A percentile compares a stretch with the other conserved stretches of the same genome.
phyloP scores from a whole-genome alignment of 2,113 vertebrate genomes.

The Telmatochromis sp. region DNA sequence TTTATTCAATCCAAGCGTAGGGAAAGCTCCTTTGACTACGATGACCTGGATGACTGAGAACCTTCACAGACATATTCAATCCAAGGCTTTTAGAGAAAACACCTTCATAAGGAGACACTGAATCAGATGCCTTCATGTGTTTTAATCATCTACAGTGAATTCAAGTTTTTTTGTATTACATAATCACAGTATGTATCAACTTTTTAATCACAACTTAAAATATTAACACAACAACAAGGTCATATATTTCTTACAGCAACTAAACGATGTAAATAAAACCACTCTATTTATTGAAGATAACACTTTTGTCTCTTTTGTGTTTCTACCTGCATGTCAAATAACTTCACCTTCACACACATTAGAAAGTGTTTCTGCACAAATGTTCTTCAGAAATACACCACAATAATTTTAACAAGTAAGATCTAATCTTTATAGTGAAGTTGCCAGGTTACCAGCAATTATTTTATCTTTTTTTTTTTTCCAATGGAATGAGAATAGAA shows the following conservation, averaged over 20 bases:
- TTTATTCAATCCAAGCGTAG: neutral
- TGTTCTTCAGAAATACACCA: neutral
- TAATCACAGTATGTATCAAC: neutral
- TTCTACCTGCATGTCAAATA: neutral
- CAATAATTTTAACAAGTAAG: neutral
- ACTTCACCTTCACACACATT: neutral
- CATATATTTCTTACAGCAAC: neutral
- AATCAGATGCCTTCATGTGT: neutral
- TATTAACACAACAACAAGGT: neutral
- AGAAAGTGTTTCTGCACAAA: neutral
- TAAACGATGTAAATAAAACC: neutral
- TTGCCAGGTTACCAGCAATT: neutral
- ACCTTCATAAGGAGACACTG: neutral
- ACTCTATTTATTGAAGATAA: neutral
- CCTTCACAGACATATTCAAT: neutral
- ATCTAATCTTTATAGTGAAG: neutral
- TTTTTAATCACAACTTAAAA: neutral
- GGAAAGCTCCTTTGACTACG: no score
- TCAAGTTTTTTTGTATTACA: neutral
- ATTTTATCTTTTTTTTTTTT: neutral
- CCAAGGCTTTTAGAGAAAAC: neutral
- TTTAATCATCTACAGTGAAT: neutral
- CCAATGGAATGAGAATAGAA: rapidly evolving
- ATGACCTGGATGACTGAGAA: no score
- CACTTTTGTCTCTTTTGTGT: neutral